Evolutionary conservation across 2,888 invertebrate species (phyloP), one percentile per base, ranked within the genome.

Genomic region (Minunthozetes semirufus): DNA sequence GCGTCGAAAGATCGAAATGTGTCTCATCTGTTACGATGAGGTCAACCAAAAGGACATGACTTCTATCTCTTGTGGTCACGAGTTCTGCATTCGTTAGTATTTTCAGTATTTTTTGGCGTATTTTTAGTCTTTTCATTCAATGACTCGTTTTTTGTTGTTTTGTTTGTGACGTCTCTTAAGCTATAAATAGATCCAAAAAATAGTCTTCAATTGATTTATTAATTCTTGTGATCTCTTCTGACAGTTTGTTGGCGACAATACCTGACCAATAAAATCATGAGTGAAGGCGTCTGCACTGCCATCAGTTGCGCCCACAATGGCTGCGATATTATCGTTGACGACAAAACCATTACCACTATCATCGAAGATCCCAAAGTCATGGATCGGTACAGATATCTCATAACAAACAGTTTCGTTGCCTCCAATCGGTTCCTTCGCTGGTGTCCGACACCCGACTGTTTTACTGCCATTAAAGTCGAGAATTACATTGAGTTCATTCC

Each of bases 381-480:
- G 1, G 48, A 48, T 6, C 73, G 83, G 78, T 85, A 84, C 79
- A 83, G 84, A 77, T 83, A 83, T 76, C 80, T 84, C 75, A 83
- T 85, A 53, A 83, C 84, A 29, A 85, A 84, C 80, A 84, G 84
- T 79, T 85, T 84, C 82, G 85, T 85, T 73, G 83, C 83, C 83
- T 96, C 95, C 84, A 97, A 97, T 85, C 89, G 94, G 80, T 86
- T 95, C 81, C 86, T 98, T 81, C 89, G 95, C 82, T 98, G 97
- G 97, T 98, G 98, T 84, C 97, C 97, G 79, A 94, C 93, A 74
- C 92, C 95, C 42, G 95, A 97, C 85, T 98, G 98, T 86, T 94
- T 91, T 81, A 93, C 94, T 84, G 97, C 94, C 27, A 89, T 94
- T 79, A 92, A 93, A 84, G 93, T 93, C 79, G 82, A 81, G 73